phyloP scores from a whole-genome alignment of 2,888 invertebrate genomes.

The Nezara viridula region DNA sequence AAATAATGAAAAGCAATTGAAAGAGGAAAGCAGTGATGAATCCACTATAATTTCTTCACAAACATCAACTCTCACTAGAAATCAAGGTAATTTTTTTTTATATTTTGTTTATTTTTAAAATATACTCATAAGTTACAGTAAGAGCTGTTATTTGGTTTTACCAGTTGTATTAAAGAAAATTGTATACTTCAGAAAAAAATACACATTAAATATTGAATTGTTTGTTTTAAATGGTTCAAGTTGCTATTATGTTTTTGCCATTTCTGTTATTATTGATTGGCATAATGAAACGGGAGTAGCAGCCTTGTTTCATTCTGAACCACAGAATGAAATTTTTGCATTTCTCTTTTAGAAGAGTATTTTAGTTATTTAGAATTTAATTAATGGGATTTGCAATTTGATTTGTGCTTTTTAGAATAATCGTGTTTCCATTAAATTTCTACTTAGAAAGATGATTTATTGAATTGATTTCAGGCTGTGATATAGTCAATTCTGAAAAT shows the following conservation, averaged over 20 bases:
- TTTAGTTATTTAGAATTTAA: neutral
- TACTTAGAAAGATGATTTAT: neutral
- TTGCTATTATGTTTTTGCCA: too few species aligned
- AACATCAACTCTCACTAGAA: conserved; percentile 94
- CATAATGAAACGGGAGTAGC: too few species aligned
- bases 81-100: conserved; percentile 74
- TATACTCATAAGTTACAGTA: neutral
- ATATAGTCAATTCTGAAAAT: conserved; percentile 70
- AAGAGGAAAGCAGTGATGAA: conserved; percentile 96
- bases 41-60: conserved; percentile 97
- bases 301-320: too few species aligned
- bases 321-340: too few species aligned
- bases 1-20: conserved; percentile 65
- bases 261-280: too few species aligned
- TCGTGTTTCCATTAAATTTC: neutral
- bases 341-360: too few species aligned
- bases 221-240: neutral
- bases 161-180: neutral
- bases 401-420: neutral
- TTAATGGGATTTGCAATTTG: neutral
- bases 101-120: neutral
- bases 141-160: neutral
- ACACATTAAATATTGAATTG: neutral
- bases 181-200: neutral
- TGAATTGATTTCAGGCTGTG: conserved; percentile 68